Conservation (phyloP, 2,888 invertebrate genomes). For the Campopleginae sp. region DNA sequence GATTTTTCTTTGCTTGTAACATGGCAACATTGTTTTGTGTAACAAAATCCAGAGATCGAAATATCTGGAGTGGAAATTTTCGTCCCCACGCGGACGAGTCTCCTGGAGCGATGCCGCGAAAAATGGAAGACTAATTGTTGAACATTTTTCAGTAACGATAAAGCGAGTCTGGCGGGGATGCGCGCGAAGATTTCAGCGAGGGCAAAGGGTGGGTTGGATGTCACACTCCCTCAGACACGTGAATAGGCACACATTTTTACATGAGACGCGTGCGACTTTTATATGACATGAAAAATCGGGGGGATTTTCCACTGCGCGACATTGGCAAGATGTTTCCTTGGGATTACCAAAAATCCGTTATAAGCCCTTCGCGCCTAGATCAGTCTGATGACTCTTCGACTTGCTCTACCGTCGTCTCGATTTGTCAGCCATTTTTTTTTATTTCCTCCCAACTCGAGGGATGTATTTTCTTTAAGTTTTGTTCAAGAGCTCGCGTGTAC, state of each 20-base stretch:
- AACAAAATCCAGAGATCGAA: constrained; percentile 4
- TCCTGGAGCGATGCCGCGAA: constrained; percentile 24
- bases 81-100: constrained; percentile 24
- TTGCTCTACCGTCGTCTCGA: constrained; percentile 52
- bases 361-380: constrained; percentile 77
- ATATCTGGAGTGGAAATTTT: constrained; percentile 42
- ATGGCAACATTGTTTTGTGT: no score
- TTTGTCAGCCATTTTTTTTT: constrained; percentile 39
- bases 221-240: background rate
- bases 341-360: constrained; percentile 81
- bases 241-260: constrained; percentile 17
- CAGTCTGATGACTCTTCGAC: constrained; percentile 69
- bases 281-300: constrained; percentile 56
- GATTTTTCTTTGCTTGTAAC: no score
- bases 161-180: constrained; percentile 65
- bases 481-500: constrained; percentile 2
- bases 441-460: constrained; percentile 25
- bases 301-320: constrained; percentile 70
- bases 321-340: constrained; percentile 77
- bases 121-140: constrained; percentile 75
- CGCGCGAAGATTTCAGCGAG: constrained; percentile 34
- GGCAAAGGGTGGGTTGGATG: background rate
- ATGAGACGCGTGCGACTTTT: constrained; percentile 50
- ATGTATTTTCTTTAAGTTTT: constrained; percentile 28
- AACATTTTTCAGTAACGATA: constrained; percentile 81